phyloP scores from a whole-genome alignment of 2,113 vertebrate genomes.

The Ceuthmochares aereus region DNA sequence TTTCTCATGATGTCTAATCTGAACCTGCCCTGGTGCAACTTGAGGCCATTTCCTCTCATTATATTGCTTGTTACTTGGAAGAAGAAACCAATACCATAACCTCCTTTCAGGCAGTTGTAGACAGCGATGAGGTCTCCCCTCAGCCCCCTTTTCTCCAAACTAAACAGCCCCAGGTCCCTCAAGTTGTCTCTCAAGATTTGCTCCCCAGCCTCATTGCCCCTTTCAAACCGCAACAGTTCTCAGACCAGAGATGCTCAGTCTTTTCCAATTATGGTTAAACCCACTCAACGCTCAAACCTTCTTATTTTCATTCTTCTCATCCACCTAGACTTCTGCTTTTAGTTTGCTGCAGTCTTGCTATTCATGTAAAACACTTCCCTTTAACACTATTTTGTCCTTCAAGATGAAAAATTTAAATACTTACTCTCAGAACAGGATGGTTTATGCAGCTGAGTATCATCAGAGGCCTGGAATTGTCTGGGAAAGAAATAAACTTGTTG shows the following conservation, averaged over 20 bases:
- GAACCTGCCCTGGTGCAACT: no score
- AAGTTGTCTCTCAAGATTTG: no score
- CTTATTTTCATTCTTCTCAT: neutral
- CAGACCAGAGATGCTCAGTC: neutral
- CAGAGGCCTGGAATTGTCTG: conserved; percentile 53
- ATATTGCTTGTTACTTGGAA: no score
- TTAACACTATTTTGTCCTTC: neutral
- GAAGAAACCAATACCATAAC: no score
- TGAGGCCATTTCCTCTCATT: no score
- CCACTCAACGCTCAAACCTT: neutral
- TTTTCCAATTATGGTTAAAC: neutral
- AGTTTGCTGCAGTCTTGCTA: neutral
- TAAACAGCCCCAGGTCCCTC: no score
- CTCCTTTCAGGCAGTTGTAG: no score
- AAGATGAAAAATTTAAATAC: neutral
- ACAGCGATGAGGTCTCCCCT: no score
- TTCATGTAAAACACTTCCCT: neutral
- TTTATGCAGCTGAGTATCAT: conserved; percentile 27
- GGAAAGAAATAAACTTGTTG: neutral
- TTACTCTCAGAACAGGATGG: conserved; percentile 54
- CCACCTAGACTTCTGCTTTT: neutral
- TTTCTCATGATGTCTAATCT: no score
- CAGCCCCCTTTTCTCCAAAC: no score
- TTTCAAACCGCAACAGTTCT: neutral
- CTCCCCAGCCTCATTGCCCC: no score